Percentiles rank a stretch among this genome's conserved stretches.
Evolutionary conservation across 2,888 invertebrate genomes (phyloP).

Genomic region (Blastobasis adustella): DNA sequence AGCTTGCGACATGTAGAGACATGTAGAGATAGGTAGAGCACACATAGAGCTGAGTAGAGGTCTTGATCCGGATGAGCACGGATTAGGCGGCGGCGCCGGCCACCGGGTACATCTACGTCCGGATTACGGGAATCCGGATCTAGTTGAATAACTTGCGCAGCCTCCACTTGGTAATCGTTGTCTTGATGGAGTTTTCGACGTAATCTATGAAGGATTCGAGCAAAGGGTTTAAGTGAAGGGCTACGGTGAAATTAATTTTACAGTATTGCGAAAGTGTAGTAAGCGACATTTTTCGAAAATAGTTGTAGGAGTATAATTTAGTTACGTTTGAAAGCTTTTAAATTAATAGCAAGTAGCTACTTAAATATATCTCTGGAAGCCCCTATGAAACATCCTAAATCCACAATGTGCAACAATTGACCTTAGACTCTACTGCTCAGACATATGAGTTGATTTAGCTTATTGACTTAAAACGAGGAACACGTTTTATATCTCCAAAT

Average conservation of each 20-base stretch:
- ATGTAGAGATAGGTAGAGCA: conserved; percentile 25
- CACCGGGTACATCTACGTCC: conserved; percentile 59
- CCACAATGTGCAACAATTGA: not conserved
- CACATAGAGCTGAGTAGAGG: conserved; percentile 45
- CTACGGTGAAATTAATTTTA: too few relatives aligned
- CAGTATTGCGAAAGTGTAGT: too few relatives aligned
- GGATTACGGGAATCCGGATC: conserved; percentile 69
- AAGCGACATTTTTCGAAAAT: too few relatives aligned
- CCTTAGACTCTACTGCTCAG: not conserved
- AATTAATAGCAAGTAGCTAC: too few relatives aligned
- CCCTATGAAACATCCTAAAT: not conserved
- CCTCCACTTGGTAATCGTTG: conserved; percentile 32
- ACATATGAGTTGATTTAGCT: not conserved
- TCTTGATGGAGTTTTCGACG: conserved; percentile 12
- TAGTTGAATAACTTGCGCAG: conserved; percentile 60
- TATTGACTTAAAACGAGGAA: conserved; percentile 1
- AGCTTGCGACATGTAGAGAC: conserved; percentile 21
- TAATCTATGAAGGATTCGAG: not conserved
- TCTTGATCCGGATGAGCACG: conserved; percentile 60
- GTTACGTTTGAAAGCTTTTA: too few relatives aligned
- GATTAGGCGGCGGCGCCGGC: conserved; percentile 48
- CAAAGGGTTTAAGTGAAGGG: too few relatives aligned
- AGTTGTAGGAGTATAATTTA: too few relatives aligned
- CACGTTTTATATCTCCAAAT: conserved; percentile 9
- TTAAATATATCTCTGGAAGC: not conserved